These are phyloP conservation scores for Paramacrobiotus metropolitanus DNA, from an alignment of 1,140 invertebrate genomes.

Conservation along the genomic window DNA sequence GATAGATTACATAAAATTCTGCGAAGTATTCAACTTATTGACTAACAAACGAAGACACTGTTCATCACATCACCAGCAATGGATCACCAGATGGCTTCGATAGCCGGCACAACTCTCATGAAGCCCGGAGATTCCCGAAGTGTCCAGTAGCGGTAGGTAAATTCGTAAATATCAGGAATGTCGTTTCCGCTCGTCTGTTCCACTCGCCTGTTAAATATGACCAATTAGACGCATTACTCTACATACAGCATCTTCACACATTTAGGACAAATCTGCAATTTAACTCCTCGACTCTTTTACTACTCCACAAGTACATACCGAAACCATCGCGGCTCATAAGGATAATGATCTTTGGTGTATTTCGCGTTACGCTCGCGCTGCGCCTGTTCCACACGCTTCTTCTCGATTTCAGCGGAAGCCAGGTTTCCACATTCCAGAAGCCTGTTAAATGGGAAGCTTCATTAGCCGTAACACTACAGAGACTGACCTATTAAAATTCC, in stretches of 20 bases:
- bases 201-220: not conserved
- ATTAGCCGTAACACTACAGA: too few relatives aligned
- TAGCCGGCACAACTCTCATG: too few relatives aligned
- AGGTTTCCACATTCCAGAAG: constrained; percentile 50
- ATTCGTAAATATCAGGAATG: not conserved
- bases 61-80: too few relatives aligned
- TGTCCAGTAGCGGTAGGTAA: not conserved
- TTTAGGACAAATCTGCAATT: too few relatives aligned
- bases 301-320: constrained; percentile 22
- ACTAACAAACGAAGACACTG: too few relatives aligned
- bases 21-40: too few relatives aligned
- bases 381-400: constrained; percentile 37
- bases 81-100: too few relatives aligned
- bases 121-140: not conserved
- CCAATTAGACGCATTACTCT: not conserved
- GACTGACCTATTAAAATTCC: too few relatives aligned
- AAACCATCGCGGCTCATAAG: constrained; percentile 37
- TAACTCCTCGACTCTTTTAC: not conserved
- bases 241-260: too few relatives aligned
- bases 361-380: constrained; percentile 40
- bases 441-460: constrained; percentile 13
- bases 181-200: not conserved
- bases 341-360: constrained; percentile 29
- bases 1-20: too few relatives aligned
- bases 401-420: constrained; percentile 39